Evolutionary conservation across 2,888 invertebrate genomes (phyloP).

Genomic region (Heteropelma amictum): DNA sequence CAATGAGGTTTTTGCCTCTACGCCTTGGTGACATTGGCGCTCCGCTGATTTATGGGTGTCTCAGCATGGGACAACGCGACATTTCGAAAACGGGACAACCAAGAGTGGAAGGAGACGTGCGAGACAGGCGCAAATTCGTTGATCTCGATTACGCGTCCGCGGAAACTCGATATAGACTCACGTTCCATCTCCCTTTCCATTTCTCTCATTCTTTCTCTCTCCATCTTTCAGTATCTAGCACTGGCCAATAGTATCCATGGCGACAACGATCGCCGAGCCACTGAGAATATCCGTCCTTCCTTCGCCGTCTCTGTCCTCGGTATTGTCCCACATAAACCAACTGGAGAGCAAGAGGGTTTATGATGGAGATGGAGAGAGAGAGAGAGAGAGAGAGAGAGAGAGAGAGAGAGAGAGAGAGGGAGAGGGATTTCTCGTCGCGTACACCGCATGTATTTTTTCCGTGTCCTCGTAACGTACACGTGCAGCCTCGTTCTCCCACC

Average conservation of each 20-base stretch:
- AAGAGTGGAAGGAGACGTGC: neutral
- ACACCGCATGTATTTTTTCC: slow-evolving; percentile 13
- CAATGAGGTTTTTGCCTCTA: too few relatives aligned
- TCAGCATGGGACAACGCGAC: too few relatives aligned
- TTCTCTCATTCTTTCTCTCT: neutral
- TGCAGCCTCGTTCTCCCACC: slow-evolving; percentile 22
- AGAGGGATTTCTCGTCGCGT: neutral
- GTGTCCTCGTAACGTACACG: slow-evolving; percentile 31
- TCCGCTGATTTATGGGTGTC: too few relatives aligned
- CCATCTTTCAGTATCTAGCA: slow-evolving; percentile 28
- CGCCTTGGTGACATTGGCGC: too few relatives aligned
- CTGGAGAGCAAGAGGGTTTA: slow-evolving; percentile 10
- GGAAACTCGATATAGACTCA: slow-evolving; percentile 22
- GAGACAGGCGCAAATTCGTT: slow-evolving; percentile 35
- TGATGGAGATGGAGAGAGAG: neutral
- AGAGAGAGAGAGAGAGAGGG: neutral
- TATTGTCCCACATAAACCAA: slow-evolving; percentile 10
- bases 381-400: neutral
- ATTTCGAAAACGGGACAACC: too few relatives aligned
- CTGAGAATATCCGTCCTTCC: slow-evolving; percentile 37
- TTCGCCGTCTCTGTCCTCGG: slow-evolving; percentile 2
- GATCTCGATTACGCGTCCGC: slow-evolving; percentile 30
- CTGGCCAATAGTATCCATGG: slow-evolving; percentile 55
- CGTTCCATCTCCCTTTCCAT: neutral
- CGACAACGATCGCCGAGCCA: slow-evolving; percentile 53